Percentiles rank a stretch among this genome's conserved stretches.
These are phyloP conservation scores for Myotis pilosus DNA, from an alignment of 2,797 vertebrate species.

Conservation along the genomic window DNA sequence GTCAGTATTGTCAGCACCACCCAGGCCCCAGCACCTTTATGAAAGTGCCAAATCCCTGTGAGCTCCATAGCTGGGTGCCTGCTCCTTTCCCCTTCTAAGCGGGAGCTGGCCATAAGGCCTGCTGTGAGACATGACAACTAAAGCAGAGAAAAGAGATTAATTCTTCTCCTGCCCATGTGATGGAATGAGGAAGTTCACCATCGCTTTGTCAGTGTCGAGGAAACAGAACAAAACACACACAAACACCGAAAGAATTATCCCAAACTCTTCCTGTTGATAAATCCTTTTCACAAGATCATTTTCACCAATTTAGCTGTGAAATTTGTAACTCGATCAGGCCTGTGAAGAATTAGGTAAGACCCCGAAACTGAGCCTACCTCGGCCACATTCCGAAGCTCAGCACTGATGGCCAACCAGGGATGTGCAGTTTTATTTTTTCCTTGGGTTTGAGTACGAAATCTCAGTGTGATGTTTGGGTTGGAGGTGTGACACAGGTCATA, in stretches of 20 bases:
- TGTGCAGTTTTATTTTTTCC: background rate
- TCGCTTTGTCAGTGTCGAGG: background rate
- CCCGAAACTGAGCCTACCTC: background rate
- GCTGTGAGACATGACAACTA: background rate
- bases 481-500: background rate
- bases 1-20: background rate
- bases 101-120: no score
- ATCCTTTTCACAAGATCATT: background rate
- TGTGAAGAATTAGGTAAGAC: background rate
- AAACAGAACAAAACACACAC: background rate
- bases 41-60: background rate
- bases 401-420: background rate
- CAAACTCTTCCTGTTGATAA: background rate
- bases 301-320: background rate
- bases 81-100: background rate
- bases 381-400: background rate
- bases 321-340: background rate
- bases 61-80: background rate
- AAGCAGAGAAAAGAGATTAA: no score
- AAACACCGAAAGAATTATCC: background rate
- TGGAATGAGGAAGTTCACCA: background rate
- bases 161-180: background rate
- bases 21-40: background rate
- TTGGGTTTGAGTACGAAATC: background rate
- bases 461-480: accelerated